Conservation (phyloP, 2,888 invertebrate genomes). For the Hecatera dysodea region DNA sequence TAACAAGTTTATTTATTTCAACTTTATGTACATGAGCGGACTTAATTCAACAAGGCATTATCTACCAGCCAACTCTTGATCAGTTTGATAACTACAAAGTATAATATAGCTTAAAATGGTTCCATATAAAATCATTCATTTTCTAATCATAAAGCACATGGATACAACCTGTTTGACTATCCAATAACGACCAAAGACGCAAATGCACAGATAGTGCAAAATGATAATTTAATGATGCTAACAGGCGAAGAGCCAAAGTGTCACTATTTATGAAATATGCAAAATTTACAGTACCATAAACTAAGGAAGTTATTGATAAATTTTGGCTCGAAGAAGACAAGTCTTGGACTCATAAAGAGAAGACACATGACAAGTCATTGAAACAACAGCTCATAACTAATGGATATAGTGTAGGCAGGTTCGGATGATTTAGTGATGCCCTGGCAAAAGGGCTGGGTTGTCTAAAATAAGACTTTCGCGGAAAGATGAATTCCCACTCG, state of each 20-base stretch:
- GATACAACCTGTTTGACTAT: neutral
- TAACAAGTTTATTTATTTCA: neutral
- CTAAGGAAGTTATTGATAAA: slow-evolving; percentile 21
- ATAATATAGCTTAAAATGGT: neutral
- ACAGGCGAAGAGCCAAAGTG: slow-evolving; percentile 44
- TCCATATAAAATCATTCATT: too few species aligned
- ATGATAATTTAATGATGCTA: neutral
- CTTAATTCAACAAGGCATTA: too few species aligned
- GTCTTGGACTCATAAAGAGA: neutral
- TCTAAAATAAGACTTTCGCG: neutral
- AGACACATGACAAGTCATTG: slow-evolving; percentile 5
- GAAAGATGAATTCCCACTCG: neutral
- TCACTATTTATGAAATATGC: slow-evolving; percentile 9
- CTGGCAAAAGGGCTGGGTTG: neutral
- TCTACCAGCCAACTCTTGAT: too few species aligned
- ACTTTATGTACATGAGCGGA: too few species aligned
- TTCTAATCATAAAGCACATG: too few species aligned
- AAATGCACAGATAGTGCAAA: neutral
- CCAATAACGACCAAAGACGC: neutral
- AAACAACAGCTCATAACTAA: slow-evolving; percentile 2
- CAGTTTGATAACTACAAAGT: neutral
- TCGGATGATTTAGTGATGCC: neutral
- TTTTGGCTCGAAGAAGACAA: slow-evolving; percentile 31
- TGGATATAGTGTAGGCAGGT: neutral
- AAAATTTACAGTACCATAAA: slow-evolving; percentile 41